Evolutionary conservation across 2,113 vertebrate genomes (phyloP).

Genomic region (Stigmatopora argus): DNA sequence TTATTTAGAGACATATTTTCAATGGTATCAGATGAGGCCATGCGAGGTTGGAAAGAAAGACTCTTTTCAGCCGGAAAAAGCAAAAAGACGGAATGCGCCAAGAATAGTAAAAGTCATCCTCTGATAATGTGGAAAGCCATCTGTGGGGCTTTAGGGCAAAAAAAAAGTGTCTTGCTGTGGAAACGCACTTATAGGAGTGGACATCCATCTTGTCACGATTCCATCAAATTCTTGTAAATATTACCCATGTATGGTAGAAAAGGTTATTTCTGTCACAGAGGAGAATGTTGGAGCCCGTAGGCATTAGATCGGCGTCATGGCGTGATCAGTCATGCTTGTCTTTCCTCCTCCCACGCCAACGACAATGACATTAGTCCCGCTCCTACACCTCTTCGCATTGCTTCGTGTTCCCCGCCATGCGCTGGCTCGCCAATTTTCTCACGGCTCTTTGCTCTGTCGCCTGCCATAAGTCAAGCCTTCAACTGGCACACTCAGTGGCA

Average conservation of each 20-base stretch:
- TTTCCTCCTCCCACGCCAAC: conserved; percentile 25
- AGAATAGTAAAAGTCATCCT: conserved; percentile 23
- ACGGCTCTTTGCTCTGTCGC: conserved; percentile 11
- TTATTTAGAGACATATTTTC: neutral
- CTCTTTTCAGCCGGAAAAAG: conserved; percentile 22
- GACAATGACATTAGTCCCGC: conserved; percentile 44
- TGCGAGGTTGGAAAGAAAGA: conserved; percentile 20
- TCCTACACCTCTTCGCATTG: conserved; percentile 14
- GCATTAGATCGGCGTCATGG: conserved; percentile 4
- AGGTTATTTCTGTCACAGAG: conserved; percentile 11
- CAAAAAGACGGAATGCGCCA: conserved; percentile 15
- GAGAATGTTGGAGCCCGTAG: conserved; percentile 8
- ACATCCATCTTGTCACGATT: neutral
- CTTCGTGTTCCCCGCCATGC: neutral
- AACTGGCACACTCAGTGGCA: conserved; percentile 7
- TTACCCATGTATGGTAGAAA: neutral
- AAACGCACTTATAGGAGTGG: conserved; percentile 11
- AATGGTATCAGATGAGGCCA: neutral
- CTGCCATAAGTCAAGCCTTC: conserved; percentile 15
- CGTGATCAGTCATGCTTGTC: conserved; percentile 35
- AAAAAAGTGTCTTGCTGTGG: neutral
- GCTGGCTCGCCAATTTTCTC: conserved; percentile 31
- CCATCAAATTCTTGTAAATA: conserved; percentile 2
- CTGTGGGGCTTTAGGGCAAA: neutral
- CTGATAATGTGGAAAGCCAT: conserved; percentile 4